A percentile compares a stretch with the other conserved stretches of the same genome.
phyloP scores from a whole-genome alignment of 2,888 invertebrate species.

The Synanthedon vespiformis region DNA sequence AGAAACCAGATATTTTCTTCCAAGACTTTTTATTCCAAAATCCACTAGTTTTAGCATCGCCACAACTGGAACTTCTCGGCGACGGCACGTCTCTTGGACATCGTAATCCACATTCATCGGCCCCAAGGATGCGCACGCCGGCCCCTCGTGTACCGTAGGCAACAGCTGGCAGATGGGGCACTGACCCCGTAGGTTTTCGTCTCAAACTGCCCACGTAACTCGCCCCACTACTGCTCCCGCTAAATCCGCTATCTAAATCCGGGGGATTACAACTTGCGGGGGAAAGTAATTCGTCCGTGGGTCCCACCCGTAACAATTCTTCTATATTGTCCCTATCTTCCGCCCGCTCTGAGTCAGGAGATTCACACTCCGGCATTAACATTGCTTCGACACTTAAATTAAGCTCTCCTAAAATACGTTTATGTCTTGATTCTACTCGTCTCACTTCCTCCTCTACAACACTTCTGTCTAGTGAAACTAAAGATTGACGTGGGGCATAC shows the following conservation, averaged over 20 bases:
- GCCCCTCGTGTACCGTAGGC: conserved; percentile 66
- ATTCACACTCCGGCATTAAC: conserved; percentile 85
- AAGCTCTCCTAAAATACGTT: conserved; percentile 84
- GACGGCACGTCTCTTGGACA: conserved; percentile 50
- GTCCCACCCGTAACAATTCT: conserved; percentile 76
- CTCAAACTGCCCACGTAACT: conserved; percentile 82
- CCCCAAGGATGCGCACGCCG: conserved; percentile 57
- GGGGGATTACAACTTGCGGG: conserved; percentile 75
- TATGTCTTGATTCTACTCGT: conserved; percentile 85
- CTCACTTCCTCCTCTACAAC: conserved; percentile 87
- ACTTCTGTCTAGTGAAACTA: conserved; percentile 76
- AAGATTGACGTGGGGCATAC: conserved; percentile 67
- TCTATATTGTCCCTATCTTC: conserved; percentile 73
- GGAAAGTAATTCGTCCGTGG: conserved; percentile 79
- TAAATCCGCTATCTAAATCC: conserved; percentile 85
- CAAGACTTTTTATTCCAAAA: conserved; percentile 84
- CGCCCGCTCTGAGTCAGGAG: conserved; percentile 74
- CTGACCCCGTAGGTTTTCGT: conserved; percentile 64
- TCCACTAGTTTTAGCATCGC: conserved; percentile 62
- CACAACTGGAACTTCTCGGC: conserved; percentile 60
- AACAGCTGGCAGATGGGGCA: conserved; percentile 62
- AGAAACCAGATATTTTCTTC: conserved; percentile 82
- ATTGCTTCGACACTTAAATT: conserved; percentile 91
- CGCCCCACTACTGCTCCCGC: conserved; percentile 85
- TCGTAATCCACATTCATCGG: conserved; percentile 51